A percentile compares a stretch with the other conserved stretches of the same genome.
phyloP scores from a whole-genome alignment of 2,113 vertebrate species.

The Tachuris rubrigastra region DNA sequence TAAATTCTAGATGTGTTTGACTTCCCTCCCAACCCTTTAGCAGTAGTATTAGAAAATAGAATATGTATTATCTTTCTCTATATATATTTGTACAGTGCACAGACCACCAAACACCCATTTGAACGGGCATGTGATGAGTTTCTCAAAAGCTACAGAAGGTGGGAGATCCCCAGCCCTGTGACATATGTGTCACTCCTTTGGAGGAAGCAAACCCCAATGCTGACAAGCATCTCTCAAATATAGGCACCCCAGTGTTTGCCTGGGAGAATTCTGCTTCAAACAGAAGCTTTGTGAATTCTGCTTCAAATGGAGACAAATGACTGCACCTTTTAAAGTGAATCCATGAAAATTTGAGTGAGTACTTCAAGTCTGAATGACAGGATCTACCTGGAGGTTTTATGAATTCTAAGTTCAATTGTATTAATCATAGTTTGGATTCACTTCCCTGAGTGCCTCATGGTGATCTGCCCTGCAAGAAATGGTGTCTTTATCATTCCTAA shows the following conservation, averaged over 20 bases:
- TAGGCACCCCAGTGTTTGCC: background rate
- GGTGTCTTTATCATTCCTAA: background rate
- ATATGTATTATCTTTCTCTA: background rate
- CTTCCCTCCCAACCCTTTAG: background rate
- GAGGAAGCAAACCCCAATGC: rapidly evolving
- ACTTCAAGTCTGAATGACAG: background rate
- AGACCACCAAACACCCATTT: background rate
- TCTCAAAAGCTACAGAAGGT: background rate
- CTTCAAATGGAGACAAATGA: rapidly evolving
- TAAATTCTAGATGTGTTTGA: background rate
- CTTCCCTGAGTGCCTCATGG: background rate
- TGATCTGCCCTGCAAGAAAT: background rate
- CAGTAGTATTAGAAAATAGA: background rate
- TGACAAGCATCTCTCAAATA: background rate
- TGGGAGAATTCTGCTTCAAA: background rate
- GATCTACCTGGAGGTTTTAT: background rate
- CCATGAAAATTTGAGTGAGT: background rate
- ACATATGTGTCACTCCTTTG: background rate
- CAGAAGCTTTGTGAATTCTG: background rate
- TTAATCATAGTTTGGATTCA: background rate
- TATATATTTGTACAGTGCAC: background rate
- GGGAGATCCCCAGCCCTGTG: background rate
- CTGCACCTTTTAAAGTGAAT: background rate
- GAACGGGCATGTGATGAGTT: background rate
- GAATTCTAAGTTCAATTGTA: background rate